phyloP scores from a whole-genome alignment of 64 coral and sea anemone species.

The Anthopleura sola region DNA sequence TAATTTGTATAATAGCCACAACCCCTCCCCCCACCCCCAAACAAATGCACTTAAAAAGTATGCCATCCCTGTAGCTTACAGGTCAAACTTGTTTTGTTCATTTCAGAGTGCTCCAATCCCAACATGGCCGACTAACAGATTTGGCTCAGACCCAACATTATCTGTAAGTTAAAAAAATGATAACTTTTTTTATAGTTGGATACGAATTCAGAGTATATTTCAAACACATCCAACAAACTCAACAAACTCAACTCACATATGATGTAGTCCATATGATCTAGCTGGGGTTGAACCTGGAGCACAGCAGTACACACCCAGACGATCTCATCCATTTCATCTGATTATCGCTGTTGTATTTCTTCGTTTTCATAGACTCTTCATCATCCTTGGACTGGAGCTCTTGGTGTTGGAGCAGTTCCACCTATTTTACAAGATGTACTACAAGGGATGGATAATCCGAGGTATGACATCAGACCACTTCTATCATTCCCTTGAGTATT shows the following conservation, averaged over 20 bases:
- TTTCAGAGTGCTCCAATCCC: slow-evolving; percentile 58
- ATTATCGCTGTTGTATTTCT: too few relatives aligned
- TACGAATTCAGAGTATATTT: neutral
- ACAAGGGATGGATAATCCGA: slow-evolving; percentile 88
- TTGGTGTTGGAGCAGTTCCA: slow-evolving; percentile 68
- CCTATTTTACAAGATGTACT: slow-evolving; percentile 74
- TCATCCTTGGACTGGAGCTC: slow-evolving; percentile 65
- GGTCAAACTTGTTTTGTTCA: neutral
- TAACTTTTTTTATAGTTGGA: too few relatives aligned
- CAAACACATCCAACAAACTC: neutral
- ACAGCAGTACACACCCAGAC: too few relatives aligned
- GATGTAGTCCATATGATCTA: too few relatives aligned
- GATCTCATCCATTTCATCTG: too few relatives aligned
- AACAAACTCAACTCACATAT: too few relatives aligned
- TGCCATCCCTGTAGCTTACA: too few relatives aligned
- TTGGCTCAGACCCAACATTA: slow-evolving; percentile 63
- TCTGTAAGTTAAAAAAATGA: slow-evolving; percentile 24
- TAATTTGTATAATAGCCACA: too few relatives aligned
- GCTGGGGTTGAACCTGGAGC: too few relatives aligned
- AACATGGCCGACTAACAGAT: slow-evolving; percentile 61
- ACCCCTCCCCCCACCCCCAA: too few relatives aligned
- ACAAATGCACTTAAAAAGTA: too few relatives aligned
- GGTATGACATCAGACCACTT: slow-evolving; percentile 28
- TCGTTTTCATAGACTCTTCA: slow-evolving; percentile 31
- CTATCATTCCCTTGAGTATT: too few relatives aligned